phyloP scores from a whole-genome alignment of 2,113 vertebrate species.

The zebrafish (Danio rerio) region DNA sequence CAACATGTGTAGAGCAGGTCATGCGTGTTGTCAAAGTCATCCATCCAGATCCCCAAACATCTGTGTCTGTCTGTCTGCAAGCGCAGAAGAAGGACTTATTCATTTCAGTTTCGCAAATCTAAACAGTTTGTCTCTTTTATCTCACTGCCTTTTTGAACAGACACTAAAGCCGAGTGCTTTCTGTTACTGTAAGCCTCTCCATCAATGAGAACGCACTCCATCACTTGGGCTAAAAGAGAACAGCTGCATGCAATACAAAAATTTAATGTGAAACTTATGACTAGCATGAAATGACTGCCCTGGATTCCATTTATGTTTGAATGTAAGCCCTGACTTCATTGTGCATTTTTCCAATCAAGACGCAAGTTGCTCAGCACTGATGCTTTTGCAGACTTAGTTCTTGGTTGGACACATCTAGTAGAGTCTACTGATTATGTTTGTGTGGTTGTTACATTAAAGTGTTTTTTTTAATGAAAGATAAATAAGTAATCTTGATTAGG shows the following conservation, averaged over 20 bases:
- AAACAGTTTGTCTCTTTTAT: constrained; percentile 33
- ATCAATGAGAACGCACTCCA: background rate
- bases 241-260: constrained; percentile 34
- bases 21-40: constrained; percentile 44
- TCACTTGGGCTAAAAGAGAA: constrained; percentile 6
- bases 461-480: too few relatives aligned
- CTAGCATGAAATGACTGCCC: constrained; percentile 20
- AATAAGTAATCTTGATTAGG: too few relatives aligned
- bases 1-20: constrained; percentile 56
- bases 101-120: constrained; percentile 14
- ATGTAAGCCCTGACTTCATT: background rate
- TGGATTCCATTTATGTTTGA: constrained; percentile 13
- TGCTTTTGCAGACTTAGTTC: background rate
- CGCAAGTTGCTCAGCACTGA: background rate
- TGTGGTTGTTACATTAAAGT: too few relatives aligned
- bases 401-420: background rate
- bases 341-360: background rate
- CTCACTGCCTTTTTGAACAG: constrained; percentile 28
- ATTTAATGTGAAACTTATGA: constrained; percentile 5
- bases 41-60: constrained; percentile 47
- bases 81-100: background rate
- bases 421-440: too few relatives aligned
- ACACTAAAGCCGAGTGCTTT: constrained; percentile 38
- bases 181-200: constrained; percentile 40
- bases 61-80: constrained; percentile 48